A percentile compares a stretch with the other conserved stretches of the same genome.
Conservation (phyloP, 2,113 vertebrate species). For the Leucosticte australis region DNA sequence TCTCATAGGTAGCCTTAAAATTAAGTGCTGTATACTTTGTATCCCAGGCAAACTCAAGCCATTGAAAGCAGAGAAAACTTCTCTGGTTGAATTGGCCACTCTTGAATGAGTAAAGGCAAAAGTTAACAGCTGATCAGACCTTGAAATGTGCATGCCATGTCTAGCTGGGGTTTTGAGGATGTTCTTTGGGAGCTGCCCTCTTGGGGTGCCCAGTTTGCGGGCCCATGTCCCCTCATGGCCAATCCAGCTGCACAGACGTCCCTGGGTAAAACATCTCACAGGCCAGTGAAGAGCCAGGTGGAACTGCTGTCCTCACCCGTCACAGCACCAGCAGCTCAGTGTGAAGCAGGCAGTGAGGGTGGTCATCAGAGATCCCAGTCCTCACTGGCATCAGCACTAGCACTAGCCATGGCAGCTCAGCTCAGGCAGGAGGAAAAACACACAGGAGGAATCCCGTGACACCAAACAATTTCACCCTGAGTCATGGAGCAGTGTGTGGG, state of each 20-base stretch:
- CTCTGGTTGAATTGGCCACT: background rate
- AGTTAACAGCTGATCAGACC: background rate
- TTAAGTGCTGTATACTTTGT: background rate
- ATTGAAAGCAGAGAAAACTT: background rate
- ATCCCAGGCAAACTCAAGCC: background rate
- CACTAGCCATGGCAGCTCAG: background rate
- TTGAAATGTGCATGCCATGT: background rate
- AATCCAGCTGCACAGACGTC: background rate
- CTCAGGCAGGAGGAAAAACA: background rate
- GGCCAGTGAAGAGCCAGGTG: accelerated
- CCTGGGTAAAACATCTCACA: background rate
- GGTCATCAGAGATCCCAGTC: background rate
- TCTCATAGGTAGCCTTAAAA: background rate
- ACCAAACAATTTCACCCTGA: background rate
- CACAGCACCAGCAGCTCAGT: background rate
- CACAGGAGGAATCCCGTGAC: accelerated
- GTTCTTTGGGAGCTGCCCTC: too few species aligned
- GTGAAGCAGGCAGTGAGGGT: background rate
- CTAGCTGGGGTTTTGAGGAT: background rate
- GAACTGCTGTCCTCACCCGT: background rate
- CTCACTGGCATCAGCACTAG: background rate
- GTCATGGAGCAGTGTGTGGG: accelerated
- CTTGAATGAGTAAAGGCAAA: background rate
- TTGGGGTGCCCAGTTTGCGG: too few species aligned
- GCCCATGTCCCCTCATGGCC: accelerated